phyloP scores from a whole-genome alignment of 2,797 vertebrate species.

The Myotis pilosus region DNA sequence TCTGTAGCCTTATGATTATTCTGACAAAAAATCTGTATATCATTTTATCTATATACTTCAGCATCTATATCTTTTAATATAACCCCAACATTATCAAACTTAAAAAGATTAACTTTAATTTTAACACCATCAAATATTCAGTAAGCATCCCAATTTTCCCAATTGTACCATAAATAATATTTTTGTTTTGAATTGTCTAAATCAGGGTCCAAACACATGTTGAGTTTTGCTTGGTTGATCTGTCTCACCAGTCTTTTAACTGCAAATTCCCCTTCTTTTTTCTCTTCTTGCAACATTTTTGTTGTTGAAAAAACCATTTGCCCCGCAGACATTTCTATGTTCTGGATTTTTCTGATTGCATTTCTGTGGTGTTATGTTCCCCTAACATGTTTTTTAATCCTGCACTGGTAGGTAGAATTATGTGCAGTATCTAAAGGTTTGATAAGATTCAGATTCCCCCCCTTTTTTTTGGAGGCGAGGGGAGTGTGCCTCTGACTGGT shows the following conservation, averaged over 20 bases:
- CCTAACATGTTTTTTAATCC: not conserved
- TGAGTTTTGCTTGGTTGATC: not conserved
- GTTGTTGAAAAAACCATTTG: not conserved
- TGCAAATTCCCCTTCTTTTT: not conserved
- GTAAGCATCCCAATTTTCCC: not conserved
- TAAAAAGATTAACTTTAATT: not conserved
- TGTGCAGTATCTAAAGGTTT: not conserved
- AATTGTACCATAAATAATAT: not conserved
- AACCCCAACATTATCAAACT: not conserved
- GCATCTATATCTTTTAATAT: not conserved
- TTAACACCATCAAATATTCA: not conserved
- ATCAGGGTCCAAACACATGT: not conserved
- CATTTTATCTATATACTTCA: not conserved
- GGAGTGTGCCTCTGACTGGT: not conserved
- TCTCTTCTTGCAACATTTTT: not conserved
- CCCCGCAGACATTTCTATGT: not conserved
- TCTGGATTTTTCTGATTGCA: not conserved
- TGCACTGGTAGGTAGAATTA: not conserved
- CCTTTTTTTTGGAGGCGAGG: not conserved
- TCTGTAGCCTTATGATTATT: not conserved
- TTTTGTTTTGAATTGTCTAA: constrained; percentile 40
- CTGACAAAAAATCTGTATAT: not conserved
- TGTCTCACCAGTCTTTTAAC: not conserved
- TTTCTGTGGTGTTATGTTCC: not conserved
- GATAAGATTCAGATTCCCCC: not conserved